Evolutionary conservation across 2,113 vertebrate species (phyloP).

Genomic region (Octodon degus): DNA sequence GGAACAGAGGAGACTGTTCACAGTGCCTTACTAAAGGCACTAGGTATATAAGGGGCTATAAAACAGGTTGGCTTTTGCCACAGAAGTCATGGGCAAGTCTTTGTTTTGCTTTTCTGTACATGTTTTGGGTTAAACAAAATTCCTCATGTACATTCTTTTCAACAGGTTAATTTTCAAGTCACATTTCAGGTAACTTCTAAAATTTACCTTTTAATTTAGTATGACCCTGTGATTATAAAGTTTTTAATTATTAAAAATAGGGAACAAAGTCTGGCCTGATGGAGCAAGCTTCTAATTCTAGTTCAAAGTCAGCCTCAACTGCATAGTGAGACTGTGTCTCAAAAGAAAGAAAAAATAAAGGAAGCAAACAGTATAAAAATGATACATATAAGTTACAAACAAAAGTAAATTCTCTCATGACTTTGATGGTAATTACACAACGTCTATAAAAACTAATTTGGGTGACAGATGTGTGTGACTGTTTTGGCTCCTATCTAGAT

Average conservation of each 20-base stretch:
- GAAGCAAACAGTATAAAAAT: neutral
- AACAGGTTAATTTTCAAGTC: neutral
- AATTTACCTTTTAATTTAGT: slow-evolving; percentile 25
- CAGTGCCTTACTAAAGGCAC: no score
- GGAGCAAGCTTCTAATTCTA: neutral
- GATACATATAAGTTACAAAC: neutral
- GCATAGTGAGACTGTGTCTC: neutral
- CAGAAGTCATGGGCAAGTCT: neutral
- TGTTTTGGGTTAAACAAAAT: neutral
- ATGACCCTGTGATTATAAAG: neutral
- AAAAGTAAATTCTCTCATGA: slow-evolving; percentile 17
- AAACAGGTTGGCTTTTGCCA: neutral
- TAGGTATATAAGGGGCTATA: neutral
- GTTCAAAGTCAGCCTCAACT: neutral
- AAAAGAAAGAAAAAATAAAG: neutral
- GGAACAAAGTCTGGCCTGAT: neutral
- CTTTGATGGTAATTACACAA: neutral
- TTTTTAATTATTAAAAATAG: slow-evolving; percentile 32
- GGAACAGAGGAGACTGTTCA: neutral
- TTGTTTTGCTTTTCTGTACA: neutral
- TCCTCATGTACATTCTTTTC: neutral
- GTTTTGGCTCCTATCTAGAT: neutral
- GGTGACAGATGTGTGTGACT: slow-evolving; percentile 73
- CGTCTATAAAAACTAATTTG: neutral
- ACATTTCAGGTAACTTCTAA: slow-evolving; percentile 36